A percentile compares a stretch with the other conserved stretches of the same genome.
phyloP scores from a whole-genome alignment of 2,797 vertebrate genomes.

The Anisognathus igniventris region DNA sequence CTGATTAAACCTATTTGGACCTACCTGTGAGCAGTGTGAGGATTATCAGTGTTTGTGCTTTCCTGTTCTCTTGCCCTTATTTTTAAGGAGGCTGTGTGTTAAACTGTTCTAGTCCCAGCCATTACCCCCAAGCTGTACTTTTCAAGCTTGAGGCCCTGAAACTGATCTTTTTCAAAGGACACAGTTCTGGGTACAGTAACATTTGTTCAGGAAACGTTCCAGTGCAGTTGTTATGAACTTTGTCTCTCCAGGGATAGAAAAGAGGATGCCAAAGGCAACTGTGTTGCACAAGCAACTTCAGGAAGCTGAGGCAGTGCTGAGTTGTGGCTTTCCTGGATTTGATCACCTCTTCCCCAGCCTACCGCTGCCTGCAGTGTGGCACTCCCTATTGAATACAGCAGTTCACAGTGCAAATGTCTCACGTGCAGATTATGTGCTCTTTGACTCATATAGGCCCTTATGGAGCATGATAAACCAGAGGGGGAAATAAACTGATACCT shows the following conservation, averaged over 20 bases:
- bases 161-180: not conserved
- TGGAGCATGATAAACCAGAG: not conserved
- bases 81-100: not conserved
- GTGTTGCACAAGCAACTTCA: not conserved
- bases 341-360: not conserved
- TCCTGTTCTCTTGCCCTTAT: not conserved
- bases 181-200: not conserved
- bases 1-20: not conserved
- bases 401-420: not conserved
- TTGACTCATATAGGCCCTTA: not conserved
- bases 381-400: not conserved
- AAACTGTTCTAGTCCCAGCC: not conserved
- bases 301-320: not conserved
- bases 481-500: not conserved
- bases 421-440: not conserved
- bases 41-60: not conserved
- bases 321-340: not conserved
- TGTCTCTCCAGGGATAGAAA: not conserved
- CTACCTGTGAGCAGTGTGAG: not conserved
- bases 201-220: not conserved
- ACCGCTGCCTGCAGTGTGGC: not conserved
- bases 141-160: not conserved
- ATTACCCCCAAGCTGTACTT: not conserved
- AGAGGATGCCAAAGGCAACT: conserved; percentile 1
- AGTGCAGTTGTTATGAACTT: not conserved